Percentiles rank a stretch among this genome's conserved stretches.
phyloP scores from a whole-genome alignment of 2,888 invertebrate species.

The Eudasyphora cyanicolor region DNA sequence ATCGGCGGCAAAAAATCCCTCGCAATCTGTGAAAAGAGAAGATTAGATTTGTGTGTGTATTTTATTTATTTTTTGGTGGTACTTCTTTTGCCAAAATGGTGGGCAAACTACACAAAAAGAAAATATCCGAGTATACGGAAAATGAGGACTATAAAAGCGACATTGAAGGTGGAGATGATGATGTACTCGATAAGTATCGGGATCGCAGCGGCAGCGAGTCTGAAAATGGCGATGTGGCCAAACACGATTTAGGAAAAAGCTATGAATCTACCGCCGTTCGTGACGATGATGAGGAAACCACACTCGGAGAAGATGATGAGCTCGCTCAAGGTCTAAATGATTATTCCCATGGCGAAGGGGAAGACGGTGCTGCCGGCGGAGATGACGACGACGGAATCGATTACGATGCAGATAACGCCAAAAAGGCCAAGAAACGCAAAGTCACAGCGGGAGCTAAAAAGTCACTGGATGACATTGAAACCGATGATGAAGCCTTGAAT shows the following conservation, averaged over 20 bases:
- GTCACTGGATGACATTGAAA: conserved; percentile 32
- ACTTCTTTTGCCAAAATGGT: conserved; percentile 67
- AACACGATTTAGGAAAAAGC: conserved; percentile 70
- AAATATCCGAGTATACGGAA: conserved; percentile 72
- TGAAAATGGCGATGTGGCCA: conserved; percentile 67
- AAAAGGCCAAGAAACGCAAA: conserved; percentile 69
- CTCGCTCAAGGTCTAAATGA: conserved; percentile 53
- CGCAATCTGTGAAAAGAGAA: conserved; percentile 50
- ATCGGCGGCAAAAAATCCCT: conserved; percentile 40
- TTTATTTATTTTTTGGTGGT: conserved; percentile 40
- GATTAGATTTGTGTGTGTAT: conserved; percentile 46
- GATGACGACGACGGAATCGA: conserved; percentile 53
- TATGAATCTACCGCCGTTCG: conserved; percentile 66
- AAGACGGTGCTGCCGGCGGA: conserved; percentile 50
- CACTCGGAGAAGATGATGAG: conserved; percentile 52
- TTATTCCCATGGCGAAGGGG: conserved; percentile 62
- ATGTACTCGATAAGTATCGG: conserved; percentile 64
- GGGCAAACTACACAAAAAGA: conserved; percentile 77
- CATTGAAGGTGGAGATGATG: conserved; percentile 60
- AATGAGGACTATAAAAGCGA: conserved; percentile 69
- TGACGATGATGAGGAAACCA: conserved; percentile 69
- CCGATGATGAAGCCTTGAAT: conserved; percentile 66
- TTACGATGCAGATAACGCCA: conserved; percentile 60
- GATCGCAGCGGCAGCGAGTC: conserved; percentile 68
- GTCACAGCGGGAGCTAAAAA: conserved; percentile 62